A percentile compares a stretch with the other conserved stretches of the same genome.
phyloP scores from a whole-genome alignment of 2,113 vertebrate genomes.

The Catharus minimus region DNA sequence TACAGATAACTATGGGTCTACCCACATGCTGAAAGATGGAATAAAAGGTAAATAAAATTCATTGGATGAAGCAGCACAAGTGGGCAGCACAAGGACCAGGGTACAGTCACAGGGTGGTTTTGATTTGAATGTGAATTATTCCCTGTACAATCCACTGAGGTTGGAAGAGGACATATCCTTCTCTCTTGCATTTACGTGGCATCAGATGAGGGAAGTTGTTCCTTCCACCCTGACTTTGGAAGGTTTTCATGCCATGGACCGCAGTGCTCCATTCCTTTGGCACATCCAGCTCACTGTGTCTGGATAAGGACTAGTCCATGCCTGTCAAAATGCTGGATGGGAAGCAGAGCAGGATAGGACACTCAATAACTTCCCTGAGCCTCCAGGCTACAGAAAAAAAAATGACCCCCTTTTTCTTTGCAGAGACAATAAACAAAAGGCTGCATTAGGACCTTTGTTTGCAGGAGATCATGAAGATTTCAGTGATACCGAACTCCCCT shows the following conservation, averaged over 20 bases:
- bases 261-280: neutral
- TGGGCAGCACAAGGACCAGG: neutral
- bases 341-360: neutral
- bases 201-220: neutral
- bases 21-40: neutral
- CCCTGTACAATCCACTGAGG: neutral
- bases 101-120: neutral
- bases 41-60: neutral
- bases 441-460: slow-evolving; percentile 32
- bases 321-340: neutral
- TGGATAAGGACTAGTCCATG: neutral
- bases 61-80: neutral
- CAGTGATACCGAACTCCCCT: neutral
- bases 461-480: neutral
- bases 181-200: neutral
- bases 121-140: neutral
- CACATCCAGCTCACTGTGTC: neutral
- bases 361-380: neutral
- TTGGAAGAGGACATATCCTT: neutral
- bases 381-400: slow-evolving; percentile 18
- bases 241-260: neutral
- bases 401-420: neutral
- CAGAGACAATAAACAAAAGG: slow-evolving; percentile 37
- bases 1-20: neutral
- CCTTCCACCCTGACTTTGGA: neutral